Percentiles rank a stretch among this genome's conserved stretches.
Evolutionary conservation across 2,113 vertebrate genomes (phyloP).

Genomic region (Parotia lawesii): DNA sequence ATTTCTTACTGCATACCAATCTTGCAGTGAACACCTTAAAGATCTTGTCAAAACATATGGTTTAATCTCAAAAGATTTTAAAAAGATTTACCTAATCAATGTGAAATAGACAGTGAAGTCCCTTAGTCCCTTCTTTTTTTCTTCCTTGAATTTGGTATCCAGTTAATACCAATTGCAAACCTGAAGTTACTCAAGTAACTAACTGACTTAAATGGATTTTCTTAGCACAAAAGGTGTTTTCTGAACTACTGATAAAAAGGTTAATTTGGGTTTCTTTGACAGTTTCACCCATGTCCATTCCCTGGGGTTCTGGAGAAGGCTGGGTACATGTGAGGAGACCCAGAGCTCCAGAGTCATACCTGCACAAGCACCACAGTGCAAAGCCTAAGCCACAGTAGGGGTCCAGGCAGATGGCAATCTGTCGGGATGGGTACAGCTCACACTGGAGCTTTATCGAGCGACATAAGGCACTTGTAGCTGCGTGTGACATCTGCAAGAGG

Average conservation of each 20-base stretch:
- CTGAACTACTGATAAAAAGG: background rate
- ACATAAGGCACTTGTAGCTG: constrained; percentile 95
- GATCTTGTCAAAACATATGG: background rate
- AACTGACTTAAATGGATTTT: background rate
- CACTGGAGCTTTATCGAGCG: constrained; percentile 96
- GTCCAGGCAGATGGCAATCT: constrained; percentile 95
- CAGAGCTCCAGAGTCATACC: constrained; percentile 64
- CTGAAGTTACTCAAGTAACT: background rate
- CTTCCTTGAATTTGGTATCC: background rate
- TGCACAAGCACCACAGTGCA: constrained; percentile 96
- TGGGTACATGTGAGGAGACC: background rate
- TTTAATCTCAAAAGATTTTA: background rate
- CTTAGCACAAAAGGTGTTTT: background rate
- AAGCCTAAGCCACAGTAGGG: constrained; percentile 97
- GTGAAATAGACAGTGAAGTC: background rate
- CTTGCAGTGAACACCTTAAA: background rate
- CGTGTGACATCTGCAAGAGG: constrained; percentile 87
- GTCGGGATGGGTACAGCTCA: constrained; percentile 93
- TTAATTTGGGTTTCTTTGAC: background rate
- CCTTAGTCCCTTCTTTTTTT: background rate
- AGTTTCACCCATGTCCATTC: background rate
- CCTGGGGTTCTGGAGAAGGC: background rate
- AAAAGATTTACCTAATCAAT: background rate
- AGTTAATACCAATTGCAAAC: background rate
- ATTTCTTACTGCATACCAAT: background rate